phyloP scores from a whole-genome alignment of 2,113 vertebrate species.

The Phrynosoma blainvillii region DNA sequence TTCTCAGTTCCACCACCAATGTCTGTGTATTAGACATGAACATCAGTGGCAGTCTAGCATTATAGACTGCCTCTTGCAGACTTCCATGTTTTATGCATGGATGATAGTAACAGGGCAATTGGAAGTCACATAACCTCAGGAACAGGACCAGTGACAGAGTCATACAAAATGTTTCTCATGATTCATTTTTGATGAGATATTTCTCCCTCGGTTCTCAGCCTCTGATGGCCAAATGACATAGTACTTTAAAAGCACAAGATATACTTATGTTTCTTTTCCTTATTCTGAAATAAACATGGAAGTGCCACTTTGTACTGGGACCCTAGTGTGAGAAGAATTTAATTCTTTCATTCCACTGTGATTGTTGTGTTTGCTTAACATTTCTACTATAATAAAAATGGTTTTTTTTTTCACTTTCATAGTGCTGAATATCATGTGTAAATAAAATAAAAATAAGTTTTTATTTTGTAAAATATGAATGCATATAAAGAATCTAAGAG shows the following conservation, averaged over 20 bases:
- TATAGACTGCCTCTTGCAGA: neutral
- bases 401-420: too few species aligned
- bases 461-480: too few species aligned
- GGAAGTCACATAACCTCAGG: neutral
- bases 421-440: too few species aligned
- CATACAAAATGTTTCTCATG: neutral
- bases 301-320: neutral
- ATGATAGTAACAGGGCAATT: neutral
- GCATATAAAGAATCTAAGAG: too few species aligned
- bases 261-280: neutral
- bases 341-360: neutral
- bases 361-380: neutral
- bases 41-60: neutral
- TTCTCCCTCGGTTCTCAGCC: neutral
- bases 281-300: neutral
- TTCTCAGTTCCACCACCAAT: neutral
- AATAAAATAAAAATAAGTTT: too few species aligned
- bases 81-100: neutral
- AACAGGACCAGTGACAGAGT: neutral
- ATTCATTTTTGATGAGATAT: neutral
- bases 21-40: neutral
- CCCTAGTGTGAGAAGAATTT: neutral
- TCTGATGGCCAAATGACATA: neutral
- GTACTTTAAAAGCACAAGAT: neutral
- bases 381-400: too few species aligned